These are phyloP conservation scores for Drosophila monieri DNA, from an alignment of 2,888 invertebrate genomes.

Conservation along the genomic window DNA sequence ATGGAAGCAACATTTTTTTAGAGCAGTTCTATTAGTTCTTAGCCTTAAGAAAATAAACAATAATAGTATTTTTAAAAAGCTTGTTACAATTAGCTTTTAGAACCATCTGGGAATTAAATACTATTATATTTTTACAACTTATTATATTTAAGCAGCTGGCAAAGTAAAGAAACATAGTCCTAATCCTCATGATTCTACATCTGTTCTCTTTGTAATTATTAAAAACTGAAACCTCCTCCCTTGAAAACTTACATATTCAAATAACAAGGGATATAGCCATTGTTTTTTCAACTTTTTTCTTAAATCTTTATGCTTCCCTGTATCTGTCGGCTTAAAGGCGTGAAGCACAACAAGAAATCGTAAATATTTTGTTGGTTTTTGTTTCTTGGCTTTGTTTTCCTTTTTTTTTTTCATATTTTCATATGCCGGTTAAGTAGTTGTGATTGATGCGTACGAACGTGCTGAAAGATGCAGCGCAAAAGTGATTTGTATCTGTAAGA, in stretches of 20 bases:
- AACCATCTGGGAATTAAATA: too few species aligned
- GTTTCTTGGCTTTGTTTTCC: constrained; percentile 34
- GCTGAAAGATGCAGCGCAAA: constrained; percentile 67
- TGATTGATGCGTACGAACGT: constrained; percentile 71
- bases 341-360: constrained; percentile 69
- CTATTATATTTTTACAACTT: too few species aligned
- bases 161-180: background rate
- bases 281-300: constrained; percentile 25
- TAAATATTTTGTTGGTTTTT: constrained; percentile 68
- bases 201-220: constrained; percentile 1
- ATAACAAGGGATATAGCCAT: constrained; percentile 47
- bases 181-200: background rate
- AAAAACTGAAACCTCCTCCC: background rate
- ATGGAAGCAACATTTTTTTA: background rate
- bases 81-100: background rate
- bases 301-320: constrained; percentile 32
- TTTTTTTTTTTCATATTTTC: constrained; percentile 60
- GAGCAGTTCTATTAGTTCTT: background rate
- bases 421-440: constrained; percentile 70
- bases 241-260: constrained; percentile 30
- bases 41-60: too few species aligned
- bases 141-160: too few species aligned
- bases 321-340: constrained; percentile 76
- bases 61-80: too few species aligned
- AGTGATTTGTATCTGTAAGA: constrained; percentile 69